Evolutionary conservation across 2,113 vertebrate genomes (phyloP), one percentile per base, ranked within the genome.

Genomic region (Ochotona princeps): DNA sequence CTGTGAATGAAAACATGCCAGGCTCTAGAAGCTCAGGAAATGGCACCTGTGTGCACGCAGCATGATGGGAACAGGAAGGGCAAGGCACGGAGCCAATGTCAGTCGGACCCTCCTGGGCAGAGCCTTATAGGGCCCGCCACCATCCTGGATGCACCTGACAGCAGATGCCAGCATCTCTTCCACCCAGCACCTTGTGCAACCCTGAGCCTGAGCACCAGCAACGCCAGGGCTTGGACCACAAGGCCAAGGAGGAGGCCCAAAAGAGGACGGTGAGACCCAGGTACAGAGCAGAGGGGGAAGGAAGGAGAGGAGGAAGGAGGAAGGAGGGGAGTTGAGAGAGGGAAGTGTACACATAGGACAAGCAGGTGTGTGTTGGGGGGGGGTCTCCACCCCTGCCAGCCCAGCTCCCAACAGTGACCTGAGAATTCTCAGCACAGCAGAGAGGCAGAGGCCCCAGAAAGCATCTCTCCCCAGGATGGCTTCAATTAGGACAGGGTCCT

Each of bases 1-100:
- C 69, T 63, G 15, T 18, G 87, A 94, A 83, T 86, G 94, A 88
- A 69, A 87, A 85, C 73, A 35, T 23, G 73, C 85, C 81, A 85
- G 78, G 47, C 67, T 80, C 89, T 2, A 23, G 26, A 80, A 44
- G 79, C 85, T 44, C 49, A 89, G 94, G 47, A 88, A 87, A 60
- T 66, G 65, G 93, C 54, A n/a, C 26, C 18, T 7, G 9, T 21
- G 28, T 5, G 47, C 26, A 14, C 8, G 28, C 23, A 57, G 85
- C 20, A 2, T 54, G 60, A 21, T 25, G 2, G 26, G 28, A 49
- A 26, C 17, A 57, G 30, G 74, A 49, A 44, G 89, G 65, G 83
- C 73, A 28, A 63, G 81, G 67, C 69, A 10, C 0, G 5, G 30
- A 69, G 47, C 57, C 38, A 13, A 47, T 44, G 38, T 44, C 38